Evolutionary conservation across 1,140 invertebrate species (phyloP), one percentile per base, ranked within the genome.

Genomic region (Zaprionus kolodkinae): DNA sequence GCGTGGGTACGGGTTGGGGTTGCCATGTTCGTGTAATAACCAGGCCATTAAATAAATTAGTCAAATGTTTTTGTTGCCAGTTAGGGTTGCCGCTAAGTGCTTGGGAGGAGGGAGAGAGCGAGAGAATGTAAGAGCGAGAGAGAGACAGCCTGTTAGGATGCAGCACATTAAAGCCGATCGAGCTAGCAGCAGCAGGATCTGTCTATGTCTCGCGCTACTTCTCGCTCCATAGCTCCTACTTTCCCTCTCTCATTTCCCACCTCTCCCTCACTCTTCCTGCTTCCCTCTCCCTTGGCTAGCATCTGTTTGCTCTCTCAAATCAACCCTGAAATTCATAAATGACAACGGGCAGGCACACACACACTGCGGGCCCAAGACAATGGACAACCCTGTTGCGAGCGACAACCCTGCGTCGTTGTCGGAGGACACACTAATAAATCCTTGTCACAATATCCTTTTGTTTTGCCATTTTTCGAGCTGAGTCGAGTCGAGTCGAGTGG

Each of bases 401-500:
- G 55, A 38, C 55, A 35, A 57, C 55, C 55, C 55, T 21, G 33
- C 55, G n/a, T 15, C 40, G 25, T 43, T 40, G 45, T 52, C 66
- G 54, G 27, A 72, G 74, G 61, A 69, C 67, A 68, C 56, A 78
- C 85, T 78, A 89, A 88, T 88, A 88, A 88, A 88, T 88, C 84
- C 85, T 84, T 88, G 84, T 88, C 84, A 88, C 84, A 88, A 88
- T 84, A 89, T 88, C 73, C 84, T 80, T 88, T 88, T 88, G 84
- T 88, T 89, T 88, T 80, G 77, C 74, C 81, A 84, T 88, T 87
- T 80, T 88, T 84, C 76, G 74, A 70, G 64, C 61, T 77, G 63
- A 56, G 66, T n/a, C 56, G 27, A 43, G 54, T 48, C 10, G 50
- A 36, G 62, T 13, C 35, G 52, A 54, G 15, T 50, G 17, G 13